Evolutionary conservation across 1,140 invertebrate genomes (phyloP), one percentile per base, ranked within the genome.

Genomic region (Drosophila grimshawi): DNA sequence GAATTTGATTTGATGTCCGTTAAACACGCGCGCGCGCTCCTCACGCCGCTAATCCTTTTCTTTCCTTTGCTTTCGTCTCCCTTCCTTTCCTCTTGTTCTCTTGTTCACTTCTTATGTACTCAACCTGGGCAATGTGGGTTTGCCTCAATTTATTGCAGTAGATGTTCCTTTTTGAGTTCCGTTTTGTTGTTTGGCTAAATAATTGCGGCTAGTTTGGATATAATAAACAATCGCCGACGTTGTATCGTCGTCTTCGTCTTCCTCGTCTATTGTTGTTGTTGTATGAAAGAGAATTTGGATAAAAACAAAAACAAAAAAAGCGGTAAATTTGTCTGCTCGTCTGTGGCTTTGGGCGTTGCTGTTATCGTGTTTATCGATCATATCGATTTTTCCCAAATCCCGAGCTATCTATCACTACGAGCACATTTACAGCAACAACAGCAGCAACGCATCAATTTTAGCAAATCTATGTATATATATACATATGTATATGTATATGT

Each of bases 361-460:
- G 59, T 83, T 83, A 85, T 86, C 76, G 71, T 53, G 53, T 73
- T 67, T 68, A 88, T 86, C 83, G 83, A 86, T 89, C 71, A 64
- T 60, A 88, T 88, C 73, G 83, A 88, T 88, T 89, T 89, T 63
- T 69, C 60, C 64, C 71, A 51, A 59, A 52, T 59, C 27, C 48
- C 5, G 46, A 55, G 10, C 41, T 46, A 63, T 51, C 41, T 46
- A 63, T 51, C 32, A 56, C 41, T 37, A 35, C 35, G 19, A 35
- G 10, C 55, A 52, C 43, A 51, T 5, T 48, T 59, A 29, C 55
- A 69, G 41, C 48, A 63, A 19, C 30, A 62, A 35, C n/a, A 52
- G 43, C 30, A 49, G 4, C 4, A 27, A 19, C 29, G 27, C 52
- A 41, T 57, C 37, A 45, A 62, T 57, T 56, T 57, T 19, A 55